Evolutionary conservation across 2,113 vertebrate species (phyloP).

Genomic region (Tympanuchus pallidicinctus): DNA sequence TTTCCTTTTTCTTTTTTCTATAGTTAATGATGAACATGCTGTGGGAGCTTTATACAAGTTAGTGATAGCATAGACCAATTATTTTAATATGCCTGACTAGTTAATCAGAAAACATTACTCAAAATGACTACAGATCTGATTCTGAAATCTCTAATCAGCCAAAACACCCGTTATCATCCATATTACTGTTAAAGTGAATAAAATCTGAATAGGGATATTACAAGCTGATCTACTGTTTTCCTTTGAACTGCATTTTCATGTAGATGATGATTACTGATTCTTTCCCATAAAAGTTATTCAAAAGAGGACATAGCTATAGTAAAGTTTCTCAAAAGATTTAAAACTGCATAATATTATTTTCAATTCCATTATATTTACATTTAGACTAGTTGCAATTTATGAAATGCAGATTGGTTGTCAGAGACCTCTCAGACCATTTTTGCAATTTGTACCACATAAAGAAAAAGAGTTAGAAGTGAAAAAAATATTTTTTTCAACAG

Average conservation of each 20-base stretch:
- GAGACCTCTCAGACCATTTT: not conserved
- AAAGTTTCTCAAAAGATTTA: not conserved
- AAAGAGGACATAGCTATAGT: not conserved
- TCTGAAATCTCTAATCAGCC: conserved; percentile 9
- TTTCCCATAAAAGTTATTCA: not conserved
- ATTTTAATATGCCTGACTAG: conserved; percentile 10
- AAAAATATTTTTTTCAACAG: not conserved
- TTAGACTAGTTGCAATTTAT: conserved; percentile 16
- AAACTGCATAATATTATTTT: conserved; percentile 18
- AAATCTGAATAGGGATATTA: conserved; percentile 20
- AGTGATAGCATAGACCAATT: conserved; percentile 43
- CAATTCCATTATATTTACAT: conserved; percentile 25
- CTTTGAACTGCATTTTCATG: conserved; percentile 39
- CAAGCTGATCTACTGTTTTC: not conserved
- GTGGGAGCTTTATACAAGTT: not conserved
- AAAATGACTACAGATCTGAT: conserved; percentile 14
- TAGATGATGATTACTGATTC: not conserved
- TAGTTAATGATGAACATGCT: not conserved
- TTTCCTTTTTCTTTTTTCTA: not conserved
- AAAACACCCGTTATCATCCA: conserved; percentile 33
- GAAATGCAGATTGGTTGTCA: not conserved
- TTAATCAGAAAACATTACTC: conserved; percentile 39
- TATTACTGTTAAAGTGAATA: not conserved
- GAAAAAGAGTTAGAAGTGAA: not conserved
- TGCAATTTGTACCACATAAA: not conserved